A percentile compares a stretch with the other conserved stretches of the same genome.
phyloP scores from a whole-genome alignment of 2,113 vertebrate species.

The Brachionichthys hirsutus region DNA sequence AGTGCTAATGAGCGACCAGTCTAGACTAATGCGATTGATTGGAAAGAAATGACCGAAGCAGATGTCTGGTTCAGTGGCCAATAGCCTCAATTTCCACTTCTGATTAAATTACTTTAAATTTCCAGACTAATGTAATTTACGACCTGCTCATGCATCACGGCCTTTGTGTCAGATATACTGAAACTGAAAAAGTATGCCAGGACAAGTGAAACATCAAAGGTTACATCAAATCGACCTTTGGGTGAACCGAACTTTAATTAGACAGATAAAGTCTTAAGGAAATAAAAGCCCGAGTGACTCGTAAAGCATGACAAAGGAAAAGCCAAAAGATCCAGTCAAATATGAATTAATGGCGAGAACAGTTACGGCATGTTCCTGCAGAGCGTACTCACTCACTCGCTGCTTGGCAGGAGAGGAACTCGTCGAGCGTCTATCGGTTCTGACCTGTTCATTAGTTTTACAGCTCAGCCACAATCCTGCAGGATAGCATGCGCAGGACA shows the following conservation, averaged over 20 bases:
- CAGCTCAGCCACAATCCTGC: conserved; percentile 27
- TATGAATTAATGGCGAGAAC: conserved; percentile 1
- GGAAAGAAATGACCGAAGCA: conserved; percentile 31
- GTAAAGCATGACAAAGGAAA: background rate
- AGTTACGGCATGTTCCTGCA: conserved; percentile 6
- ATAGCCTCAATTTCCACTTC: conserved; percentile 35
- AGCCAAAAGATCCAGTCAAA: background rate
- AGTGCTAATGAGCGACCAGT: conserved; percentile 1
- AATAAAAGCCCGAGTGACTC: background rate
- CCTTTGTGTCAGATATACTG: background rate
- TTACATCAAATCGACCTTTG: background rate
- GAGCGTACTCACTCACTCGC: conserved; percentile 8
- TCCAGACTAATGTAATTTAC: conserved; percentile 24
- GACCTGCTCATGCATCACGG: background rate
- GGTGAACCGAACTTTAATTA: background rate
- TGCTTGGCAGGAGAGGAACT: conserved; percentile 16
- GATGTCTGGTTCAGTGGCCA: conserved; percentile 31
- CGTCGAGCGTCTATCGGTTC: conserved; percentile 20
- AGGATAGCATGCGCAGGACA: conserved; percentile 1
- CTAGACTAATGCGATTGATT: conserved; percentile 19
- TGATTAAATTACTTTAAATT: conserved; percentile 18
- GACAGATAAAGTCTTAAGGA: conserved; percentile 3
- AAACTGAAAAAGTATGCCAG: background rate
- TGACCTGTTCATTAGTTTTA: conserved; percentile 30
- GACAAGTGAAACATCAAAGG: background rate